Percentiles rank a stretch among this genome's conserved stretches.
Evolutionary conservation across 2,888 invertebrate genomes (phyloP).

Genomic region (Horisme vitalbata): DNA sequence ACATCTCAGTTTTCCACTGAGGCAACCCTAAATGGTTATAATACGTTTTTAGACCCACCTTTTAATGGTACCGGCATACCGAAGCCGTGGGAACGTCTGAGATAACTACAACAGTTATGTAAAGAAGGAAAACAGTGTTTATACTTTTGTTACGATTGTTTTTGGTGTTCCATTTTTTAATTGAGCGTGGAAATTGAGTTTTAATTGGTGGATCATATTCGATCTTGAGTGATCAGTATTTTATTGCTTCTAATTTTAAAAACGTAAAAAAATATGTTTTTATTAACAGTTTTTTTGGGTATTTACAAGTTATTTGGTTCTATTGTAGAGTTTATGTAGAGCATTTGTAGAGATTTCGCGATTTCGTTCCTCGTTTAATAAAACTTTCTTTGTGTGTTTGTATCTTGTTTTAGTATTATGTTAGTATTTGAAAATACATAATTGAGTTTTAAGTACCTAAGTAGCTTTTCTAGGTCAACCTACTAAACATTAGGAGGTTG

Average conservation of each 20-base stretch:
- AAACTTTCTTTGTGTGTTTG: no score
- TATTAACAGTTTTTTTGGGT: no score
- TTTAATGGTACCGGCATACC: slow-evolving; percentile 46
- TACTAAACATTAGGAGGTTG: no score
- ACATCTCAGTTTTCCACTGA: background rate
- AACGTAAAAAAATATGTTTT: no score
- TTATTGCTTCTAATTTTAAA: slow-evolving; percentile 12
- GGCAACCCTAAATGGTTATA: slow-evolving; percentile 31
- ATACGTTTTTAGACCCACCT: slow-evolving; percentile 38
- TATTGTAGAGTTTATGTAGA: no score
- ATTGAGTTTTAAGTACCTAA: no score
- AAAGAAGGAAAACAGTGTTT: slow-evolving; percentile 71
- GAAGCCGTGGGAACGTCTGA: slow-evolving; percentile 62
- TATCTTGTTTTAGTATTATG: no score
- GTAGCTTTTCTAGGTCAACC: no score
- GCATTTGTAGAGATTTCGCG: no score
- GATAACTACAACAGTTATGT: slow-evolving; percentile 65
- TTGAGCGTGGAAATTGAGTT: slow-evolving; percentile 28
- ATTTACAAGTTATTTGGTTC: no score
- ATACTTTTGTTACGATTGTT: slow-evolving; percentile 55
- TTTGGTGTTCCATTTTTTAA: slow-evolving; percentile 46
- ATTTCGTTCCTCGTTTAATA: no score
- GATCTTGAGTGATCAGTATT: slow-evolving; percentile 3
- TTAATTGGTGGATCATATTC: slow-evolving; percentile 19
- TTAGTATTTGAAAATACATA: no score